Evolutionary conservation across 2,888 invertebrate species (phyloP).

Genomic region (Drosophila ezoana): DNA sequence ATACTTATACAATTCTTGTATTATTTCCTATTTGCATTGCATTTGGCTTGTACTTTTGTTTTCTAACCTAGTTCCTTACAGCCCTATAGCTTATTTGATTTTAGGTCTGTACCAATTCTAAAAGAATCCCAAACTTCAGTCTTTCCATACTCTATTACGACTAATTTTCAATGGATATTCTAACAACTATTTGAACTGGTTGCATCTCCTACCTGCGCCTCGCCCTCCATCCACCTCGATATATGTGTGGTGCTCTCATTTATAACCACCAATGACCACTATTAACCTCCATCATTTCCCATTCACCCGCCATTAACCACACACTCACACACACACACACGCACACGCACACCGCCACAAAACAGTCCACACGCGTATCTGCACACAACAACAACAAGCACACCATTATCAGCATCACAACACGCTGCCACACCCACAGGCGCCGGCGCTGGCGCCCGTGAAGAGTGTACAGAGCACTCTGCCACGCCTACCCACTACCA

Average conservation of each 20-base stretch:
- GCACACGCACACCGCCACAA: conserved; percentile 37
- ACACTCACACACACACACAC: conserved; percentile 28
- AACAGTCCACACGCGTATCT: conserved; percentile 50
- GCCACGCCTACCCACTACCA: conserved; percentile 62
- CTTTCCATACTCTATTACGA: conserved; percentile 3
- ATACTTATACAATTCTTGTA: neutral
- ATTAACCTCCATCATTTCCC: conserved; percentile 31
- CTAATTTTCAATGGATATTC: conserved; percentile 41
- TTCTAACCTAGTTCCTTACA: no score
- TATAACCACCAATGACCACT: conserved; percentile 41
- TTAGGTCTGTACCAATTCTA: neutral
- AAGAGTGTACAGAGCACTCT: conserved; percentile 64
- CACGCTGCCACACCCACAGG: conserved; percentile 58
- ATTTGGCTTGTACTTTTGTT: neutral
- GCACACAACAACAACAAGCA: conserved; percentile 23
- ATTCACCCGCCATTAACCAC: conserved; percentile 44
- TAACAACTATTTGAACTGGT: conserved; percentile 51
- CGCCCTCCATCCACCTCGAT: neutral
- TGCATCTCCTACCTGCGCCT: conserved; percentile 39
- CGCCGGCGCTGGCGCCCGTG: conserved; percentile 44
- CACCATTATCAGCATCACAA: conserved; percentile 57
- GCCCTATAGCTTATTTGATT: conserved; percentile 10
- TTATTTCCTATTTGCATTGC: neutral
- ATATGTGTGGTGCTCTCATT: conserved; percentile 17
- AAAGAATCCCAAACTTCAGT: neutral